Conservation (phyloP, 1,140 invertebrate genomes). For the Drosophila sp. region DNA sequence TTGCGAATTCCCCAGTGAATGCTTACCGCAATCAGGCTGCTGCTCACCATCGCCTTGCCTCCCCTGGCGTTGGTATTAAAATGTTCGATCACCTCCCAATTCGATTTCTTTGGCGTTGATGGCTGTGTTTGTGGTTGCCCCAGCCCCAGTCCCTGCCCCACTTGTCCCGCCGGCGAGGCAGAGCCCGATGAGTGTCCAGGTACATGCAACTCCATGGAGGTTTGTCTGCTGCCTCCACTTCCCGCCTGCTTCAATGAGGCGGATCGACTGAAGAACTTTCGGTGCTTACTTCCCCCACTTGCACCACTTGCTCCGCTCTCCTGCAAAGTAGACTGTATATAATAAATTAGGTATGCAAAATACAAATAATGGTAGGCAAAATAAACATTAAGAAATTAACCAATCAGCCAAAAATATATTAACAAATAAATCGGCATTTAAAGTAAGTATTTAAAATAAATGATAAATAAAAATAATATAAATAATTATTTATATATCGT, state of each 20-base stretch:
- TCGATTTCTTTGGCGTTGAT: conserved; percentile 90
- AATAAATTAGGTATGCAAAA: no score
- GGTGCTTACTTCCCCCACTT: conserved; percentile 44
- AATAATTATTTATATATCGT: no score
- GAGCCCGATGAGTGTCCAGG: conserved; percentile 67
- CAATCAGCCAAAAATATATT: no score
- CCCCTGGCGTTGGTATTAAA: conserved; percentile 87
- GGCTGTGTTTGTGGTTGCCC: conserved; percentile 85
- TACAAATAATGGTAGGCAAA: no score
- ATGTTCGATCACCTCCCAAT: conserved; percentile 95
- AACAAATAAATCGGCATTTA: no score
- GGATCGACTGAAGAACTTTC: conserved; percentile 81
- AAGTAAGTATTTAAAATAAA: no score
- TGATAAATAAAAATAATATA: no score
- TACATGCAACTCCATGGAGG: conserved; percentile 80
- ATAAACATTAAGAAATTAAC: no score
- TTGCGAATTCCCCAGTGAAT: conserved; percentile 24
- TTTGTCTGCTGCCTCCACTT: conserved; percentile 58
- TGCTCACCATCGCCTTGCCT: conserved; percentile 85
- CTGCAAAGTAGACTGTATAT: no score
- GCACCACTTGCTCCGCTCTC: conserved; percentile 7
- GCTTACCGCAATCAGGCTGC: conserved; percentile 86
- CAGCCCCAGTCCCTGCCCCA: conserved; percentile 32
- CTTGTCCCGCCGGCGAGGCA: conserved; percentile 55
- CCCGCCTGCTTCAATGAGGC: conserved; percentile 81